phyloP scores from a whole-genome alignment of 2,797 vertebrate genomes.

The Esox masquinongy region DNA sequence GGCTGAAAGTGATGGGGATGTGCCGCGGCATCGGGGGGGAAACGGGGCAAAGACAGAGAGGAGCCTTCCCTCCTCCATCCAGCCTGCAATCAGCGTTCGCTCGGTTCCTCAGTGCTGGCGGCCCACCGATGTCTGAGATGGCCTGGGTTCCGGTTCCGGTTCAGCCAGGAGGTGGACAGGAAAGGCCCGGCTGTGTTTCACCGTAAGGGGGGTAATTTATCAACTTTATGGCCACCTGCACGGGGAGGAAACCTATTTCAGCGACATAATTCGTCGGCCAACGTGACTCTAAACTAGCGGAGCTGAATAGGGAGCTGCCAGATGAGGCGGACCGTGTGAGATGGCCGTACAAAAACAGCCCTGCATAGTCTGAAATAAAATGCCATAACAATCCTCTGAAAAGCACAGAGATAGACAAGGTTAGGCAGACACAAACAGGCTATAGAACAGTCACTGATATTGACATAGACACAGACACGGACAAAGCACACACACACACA shows the following conservation, averaged over 20 bases:
- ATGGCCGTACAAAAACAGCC: not conserved
- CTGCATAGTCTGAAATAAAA: not conserved
- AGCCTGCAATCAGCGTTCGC: no score
- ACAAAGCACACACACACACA: not conserved
- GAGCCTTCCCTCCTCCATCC: not conserved
- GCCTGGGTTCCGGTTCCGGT: no score
- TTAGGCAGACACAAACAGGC: not conserved
- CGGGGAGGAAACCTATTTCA: constrained; percentile 7
- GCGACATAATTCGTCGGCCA: not conserved
- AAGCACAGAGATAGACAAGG: constrained; percentile 9
- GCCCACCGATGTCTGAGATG: no score
- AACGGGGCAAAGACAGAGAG: constrained; percentile 28
- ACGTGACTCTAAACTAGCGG: not conserved
- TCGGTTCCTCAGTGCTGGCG: no score
- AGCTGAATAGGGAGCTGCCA: not conserved
- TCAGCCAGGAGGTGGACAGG: not conserved
- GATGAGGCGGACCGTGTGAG: not conserved
- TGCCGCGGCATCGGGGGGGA: constrained; percentile 36
- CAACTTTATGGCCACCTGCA: constrained; percentile 15
- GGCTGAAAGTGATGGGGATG: constrained; percentile 27
- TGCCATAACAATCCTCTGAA: not conserved
- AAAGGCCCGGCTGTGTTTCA: constrained; percentile 10
- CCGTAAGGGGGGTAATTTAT: not conserved
- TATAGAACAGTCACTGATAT: no score
- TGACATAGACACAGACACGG: no score